phyloP scores from a whole-genome alignment of 2,113 vertebrate genomes.

The Hydrochoerus hydrochaeris region DNA sequence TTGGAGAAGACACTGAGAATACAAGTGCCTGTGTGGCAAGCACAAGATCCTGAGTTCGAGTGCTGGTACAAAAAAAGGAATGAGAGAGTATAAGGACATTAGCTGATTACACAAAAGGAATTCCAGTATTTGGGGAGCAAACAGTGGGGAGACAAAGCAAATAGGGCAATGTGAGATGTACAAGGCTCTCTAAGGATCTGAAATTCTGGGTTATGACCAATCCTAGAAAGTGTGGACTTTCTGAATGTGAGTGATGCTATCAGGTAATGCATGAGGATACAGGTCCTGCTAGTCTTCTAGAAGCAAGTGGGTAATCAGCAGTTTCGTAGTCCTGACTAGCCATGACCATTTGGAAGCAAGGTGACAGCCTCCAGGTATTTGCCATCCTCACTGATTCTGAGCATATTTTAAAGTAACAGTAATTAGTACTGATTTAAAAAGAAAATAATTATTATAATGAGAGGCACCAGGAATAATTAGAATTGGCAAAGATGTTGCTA shows the following conservation, averaged over 20 bases:
- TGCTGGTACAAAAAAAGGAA: too few species aligned
- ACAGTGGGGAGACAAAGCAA: not conserved
- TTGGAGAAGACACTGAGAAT: not conserved
- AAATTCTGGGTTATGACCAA: not conserved
- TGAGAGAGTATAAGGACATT: too few species aligned
- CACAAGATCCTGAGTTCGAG: too few species aligned
- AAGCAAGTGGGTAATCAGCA: not conserved
- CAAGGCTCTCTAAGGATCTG: not conserved
- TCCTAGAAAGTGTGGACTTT: not conserved
- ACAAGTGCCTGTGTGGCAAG: too few species aligned
- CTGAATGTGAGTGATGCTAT: not conserved
- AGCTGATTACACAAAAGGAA: not conserved
- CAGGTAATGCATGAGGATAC: accelerated
- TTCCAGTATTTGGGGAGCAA: not conserved
- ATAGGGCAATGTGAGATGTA: accelerated
- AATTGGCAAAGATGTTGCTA: not conserved
- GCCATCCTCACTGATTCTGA: not conserved
- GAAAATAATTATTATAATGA: slow-evolving; percentile 3
- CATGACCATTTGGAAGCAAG: not conserved
- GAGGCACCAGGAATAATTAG: not conserved
- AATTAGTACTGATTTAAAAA: not conserved
- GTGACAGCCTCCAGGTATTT: not conserved
- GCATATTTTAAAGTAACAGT: not conserved
- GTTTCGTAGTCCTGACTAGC: not conserved
- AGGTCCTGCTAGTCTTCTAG: not conserved